Percentiles rank a stretch among this genome's conserved stretches.
phyloP scores from a whole-genome alignment of 2,113 vertebrate genomes.

The Natator depressus region DNA sequence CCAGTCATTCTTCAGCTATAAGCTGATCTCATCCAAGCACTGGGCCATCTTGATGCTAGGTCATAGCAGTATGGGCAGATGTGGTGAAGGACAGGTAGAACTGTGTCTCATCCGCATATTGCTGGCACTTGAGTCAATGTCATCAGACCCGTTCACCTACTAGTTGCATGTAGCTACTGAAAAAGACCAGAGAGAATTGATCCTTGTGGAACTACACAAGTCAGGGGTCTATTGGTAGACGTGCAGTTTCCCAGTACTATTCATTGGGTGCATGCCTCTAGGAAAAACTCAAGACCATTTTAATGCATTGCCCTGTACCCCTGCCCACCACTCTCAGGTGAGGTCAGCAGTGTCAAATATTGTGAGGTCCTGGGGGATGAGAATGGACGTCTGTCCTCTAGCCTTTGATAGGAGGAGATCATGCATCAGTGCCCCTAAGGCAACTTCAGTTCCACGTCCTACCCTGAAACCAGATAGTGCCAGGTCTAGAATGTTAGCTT shows the following conservation, averaged over 20 bases:
- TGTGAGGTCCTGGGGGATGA: neutral
- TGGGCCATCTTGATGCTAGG: neutral
- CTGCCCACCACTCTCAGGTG: neutral
- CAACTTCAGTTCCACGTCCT: neutral
- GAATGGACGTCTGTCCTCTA: neutral
- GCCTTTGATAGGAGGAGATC: neutral
- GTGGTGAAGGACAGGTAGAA: neutral
- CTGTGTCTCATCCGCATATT: neutral
- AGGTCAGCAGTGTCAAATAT: neutral
- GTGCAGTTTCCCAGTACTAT: neutral
- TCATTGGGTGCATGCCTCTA: neutral
- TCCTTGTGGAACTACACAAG: neutral
- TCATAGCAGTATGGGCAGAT: neutral
- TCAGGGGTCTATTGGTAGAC: neutral
- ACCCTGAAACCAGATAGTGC: neutral
- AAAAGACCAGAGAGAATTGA: neutral
- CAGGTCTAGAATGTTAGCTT: neutral
- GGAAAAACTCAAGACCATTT: neutral
- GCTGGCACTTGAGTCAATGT: neutral
- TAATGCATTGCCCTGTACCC: neutral
- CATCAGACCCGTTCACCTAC: neutral
- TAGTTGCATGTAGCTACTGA: neutral
- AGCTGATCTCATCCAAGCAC: neutral
- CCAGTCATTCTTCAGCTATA: too few species aligned
- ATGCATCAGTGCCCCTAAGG: neutral